phyloP scores from a whole-genome alignment of 1,140 invertebrate species.

The Drosophila trapezifrons region DNA sequence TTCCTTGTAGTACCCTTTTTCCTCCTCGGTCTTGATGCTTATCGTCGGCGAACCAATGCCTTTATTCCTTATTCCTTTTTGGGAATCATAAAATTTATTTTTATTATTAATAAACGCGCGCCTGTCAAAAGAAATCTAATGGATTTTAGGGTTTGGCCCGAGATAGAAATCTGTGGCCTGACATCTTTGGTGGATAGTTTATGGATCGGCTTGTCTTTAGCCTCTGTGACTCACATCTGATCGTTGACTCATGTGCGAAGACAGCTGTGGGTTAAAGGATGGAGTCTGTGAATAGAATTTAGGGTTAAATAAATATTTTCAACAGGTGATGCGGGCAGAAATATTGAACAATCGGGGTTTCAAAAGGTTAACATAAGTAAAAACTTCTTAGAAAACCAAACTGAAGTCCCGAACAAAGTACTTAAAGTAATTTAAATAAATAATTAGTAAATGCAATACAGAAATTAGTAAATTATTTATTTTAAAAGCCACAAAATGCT shows the following conservation, averaged over 20 bases:
- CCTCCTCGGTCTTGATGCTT: conserved; percentile 56
- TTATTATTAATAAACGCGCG: conserved; percentile 75
- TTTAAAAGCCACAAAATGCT: not conserved
- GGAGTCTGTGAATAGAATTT: not conserved
- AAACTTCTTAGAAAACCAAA: not conserved
- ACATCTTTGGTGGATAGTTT: conserved; percentile 63
- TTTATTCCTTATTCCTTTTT: conserved; percentile 40
- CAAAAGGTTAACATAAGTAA: not conserved
- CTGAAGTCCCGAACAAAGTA: no score
- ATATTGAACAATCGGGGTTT: not conserved
- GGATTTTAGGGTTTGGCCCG: conserved; percentile 48
- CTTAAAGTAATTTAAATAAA: not conserved
- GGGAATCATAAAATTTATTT: conserved; percentile 66
- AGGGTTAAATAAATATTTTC: conserved; percentile 4
- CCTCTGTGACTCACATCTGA: conserved; percentile 41
- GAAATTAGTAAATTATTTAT: not conserved
- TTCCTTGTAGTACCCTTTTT: conserved; percentile 61
- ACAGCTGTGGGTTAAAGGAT: conserved; percentile 19
- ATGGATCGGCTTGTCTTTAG: conserved; percentile 43
- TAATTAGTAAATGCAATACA: not conserved
- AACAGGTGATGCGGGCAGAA: conserved; percentile 32
- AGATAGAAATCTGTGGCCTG: conserved; percentile 66
- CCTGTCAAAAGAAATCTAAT: conserved; percentile 74
- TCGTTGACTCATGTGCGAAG: conserved; percentile 23
- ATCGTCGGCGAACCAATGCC: conserved; percentile 43